Evolutionary conservation across 2,797 vertebrate genomes (phyloP).

Genomic region (Anableps anableps): DNA sequence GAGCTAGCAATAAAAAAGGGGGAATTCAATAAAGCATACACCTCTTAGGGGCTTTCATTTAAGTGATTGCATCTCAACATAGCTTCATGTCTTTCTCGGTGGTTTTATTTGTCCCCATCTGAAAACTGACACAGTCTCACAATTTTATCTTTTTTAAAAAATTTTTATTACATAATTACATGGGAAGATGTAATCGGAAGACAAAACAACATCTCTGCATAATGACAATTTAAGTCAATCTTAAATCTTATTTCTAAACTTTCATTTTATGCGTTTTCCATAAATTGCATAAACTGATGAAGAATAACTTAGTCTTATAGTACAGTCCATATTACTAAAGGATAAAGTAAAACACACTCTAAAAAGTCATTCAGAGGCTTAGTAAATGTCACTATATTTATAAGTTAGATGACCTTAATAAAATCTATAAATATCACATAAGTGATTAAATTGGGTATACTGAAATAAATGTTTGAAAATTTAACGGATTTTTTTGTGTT

Average conservation of each 20-base stretch:
- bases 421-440: too few relatives aligned
- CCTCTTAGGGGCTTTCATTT: conserved; percentile 70
- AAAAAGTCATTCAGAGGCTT: too few relatives aligned
- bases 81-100: conserved; percentile 32
- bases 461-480: too few relatives aligned
- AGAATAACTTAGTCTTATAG: too few relatives aligned
- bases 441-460: too few relatives aligned
- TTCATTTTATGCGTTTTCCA: background rate
- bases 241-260: background rate
- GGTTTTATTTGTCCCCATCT: conserved; percentile 65
- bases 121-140: conserved; percentile 35
- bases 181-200: too few relatives aligned
- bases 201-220: background rate
- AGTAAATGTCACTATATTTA: too few relatives aligned
- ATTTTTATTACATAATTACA: conserved; percentile 24
- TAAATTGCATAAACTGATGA: background rate
- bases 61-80: conserved; percentile 65
- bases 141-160: conserved; percentile 33
- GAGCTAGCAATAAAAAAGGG: conserved; percentile 60
- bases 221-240: background rate
- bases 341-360: too few relatives aligned
- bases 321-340: too few relatives aligned
- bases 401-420: too few relatives aligned
- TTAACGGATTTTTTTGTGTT: too few relatives aligned
- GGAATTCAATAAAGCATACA: conserved; percentile 74